These are phyloP conservation scores for Montipora capitata DNA, from an alignment of 92 coral and sea anemone genomes.

Conservation along the genomic window DNA sequence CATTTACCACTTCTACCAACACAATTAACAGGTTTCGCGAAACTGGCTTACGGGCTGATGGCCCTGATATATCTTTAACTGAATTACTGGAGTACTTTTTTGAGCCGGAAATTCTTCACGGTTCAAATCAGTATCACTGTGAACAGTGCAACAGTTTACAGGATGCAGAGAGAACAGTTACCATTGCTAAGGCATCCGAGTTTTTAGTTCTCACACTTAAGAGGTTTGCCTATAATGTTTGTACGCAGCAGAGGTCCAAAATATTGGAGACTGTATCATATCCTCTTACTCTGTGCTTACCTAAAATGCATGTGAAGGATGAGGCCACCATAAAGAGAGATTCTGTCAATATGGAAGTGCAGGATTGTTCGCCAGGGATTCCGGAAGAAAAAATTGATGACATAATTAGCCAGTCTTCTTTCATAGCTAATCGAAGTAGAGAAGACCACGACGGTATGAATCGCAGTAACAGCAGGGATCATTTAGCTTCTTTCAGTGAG, in stretches of 20 bases:
- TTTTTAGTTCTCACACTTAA: conserved; percentile 90
- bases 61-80: conserved; percentile 75
- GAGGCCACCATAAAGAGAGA: not conserved
- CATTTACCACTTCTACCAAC: conserved; percentile 52
- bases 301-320: conserved; percentile 39
- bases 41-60: conserved; percentile 68
- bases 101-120: conserved; percentile 92
- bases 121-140: conserved; percentile 93
- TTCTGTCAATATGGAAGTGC: not conserved
- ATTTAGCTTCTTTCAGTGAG: not conserved
- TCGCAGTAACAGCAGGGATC: not conserved
- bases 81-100: conserved; percentile 92
- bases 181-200: conserved; percentile 84
- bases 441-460: conserved; percentile 17
- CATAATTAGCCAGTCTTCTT: not conserved
- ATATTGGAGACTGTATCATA: conserved; percentile 90
- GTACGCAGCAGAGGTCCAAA: conserved; percentile 92
- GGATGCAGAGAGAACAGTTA: conserved; percentile 95
- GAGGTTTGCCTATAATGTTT: conserved; percentile 92
- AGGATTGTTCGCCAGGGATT: not conserved
- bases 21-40: conserved; percentile 43
- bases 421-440: conserved; percentile 29
- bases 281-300: conserved; percentile 79
- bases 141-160: conserved; percentile 91
- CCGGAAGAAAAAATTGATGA: not conserved